Evolutionary conservation across 2,888 invertebrate genomes (phyloP).

Genomic region (Polyploca ridens): DNA sequence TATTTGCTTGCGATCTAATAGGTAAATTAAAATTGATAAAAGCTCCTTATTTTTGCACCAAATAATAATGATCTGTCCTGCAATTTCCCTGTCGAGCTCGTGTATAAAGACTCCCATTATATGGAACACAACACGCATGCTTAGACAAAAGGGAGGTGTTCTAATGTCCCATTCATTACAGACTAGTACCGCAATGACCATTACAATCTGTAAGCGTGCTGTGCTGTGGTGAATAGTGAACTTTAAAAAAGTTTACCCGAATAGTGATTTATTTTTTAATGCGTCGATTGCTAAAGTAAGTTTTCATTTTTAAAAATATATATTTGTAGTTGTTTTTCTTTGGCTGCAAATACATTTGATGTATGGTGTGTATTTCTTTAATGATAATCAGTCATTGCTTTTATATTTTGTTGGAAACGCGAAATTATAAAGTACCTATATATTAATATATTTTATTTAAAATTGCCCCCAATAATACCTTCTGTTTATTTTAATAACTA

Average conservation of each 20-base stretch:
- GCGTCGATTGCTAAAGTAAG: background rate
- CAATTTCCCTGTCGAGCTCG: background rate
- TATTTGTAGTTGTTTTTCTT: background rate
- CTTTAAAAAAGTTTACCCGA: slow-evolving; percentile 22
- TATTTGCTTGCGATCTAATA: too few relatives aligned
- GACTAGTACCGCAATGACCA: slow-evolving; percentile 47
- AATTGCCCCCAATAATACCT: too few relatives aligned
- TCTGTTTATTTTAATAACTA: too few relatives aligned
- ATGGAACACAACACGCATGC: slow-evolving; percentile 62
- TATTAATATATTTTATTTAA: too few relatives aligned
- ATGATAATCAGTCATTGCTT: too few relatives aligned
- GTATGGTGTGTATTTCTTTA: background rate
- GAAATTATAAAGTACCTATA: too few relatives aligned
- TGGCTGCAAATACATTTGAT: background rate
- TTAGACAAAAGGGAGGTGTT: slow-evolving; percentile 39
- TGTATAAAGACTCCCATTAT: background rate
- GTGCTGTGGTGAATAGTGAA: slow-evolving; percentile 19
- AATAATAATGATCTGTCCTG: background rate
- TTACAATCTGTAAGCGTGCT: slow-evolving; percentile 31
- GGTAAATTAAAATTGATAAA: background rate
- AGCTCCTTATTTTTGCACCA: background rate
- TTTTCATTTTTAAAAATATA: background rate
- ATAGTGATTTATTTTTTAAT: background rate
- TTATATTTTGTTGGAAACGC: too few relatives aligned
- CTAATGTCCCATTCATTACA: slow-evolving; percentile 40